A percentile compares a stretch with the other conserved stretches of the same genome.
Conservation (phyloP, 2,797 vertebrate genomes). For the Carapus acus region DNA sequence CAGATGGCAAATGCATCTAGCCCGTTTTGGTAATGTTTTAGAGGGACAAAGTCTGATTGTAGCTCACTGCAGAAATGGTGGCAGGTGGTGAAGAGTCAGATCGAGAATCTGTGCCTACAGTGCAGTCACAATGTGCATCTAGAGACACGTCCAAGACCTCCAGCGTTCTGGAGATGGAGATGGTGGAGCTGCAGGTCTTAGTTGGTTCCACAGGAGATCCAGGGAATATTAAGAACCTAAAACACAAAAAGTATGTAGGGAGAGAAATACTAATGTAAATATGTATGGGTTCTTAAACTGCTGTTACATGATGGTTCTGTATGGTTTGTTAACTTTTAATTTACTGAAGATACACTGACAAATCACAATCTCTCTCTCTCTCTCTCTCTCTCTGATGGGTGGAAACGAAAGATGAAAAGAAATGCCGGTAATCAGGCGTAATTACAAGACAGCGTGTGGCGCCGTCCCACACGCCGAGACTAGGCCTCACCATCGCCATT, state of each 20-base stretch:
- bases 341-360: too few species aligned
- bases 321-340: too few species aligned
- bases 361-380: too few species aligned
- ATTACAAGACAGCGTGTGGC: constrained; percentile 23
- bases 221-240: background rate
- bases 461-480: constrained; percentile 35
- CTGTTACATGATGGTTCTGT: too few species aligned
- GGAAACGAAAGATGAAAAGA: background rate
- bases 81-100: background rate
- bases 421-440: background rate
- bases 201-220: background rate
- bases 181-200: constrained; percentile 13
- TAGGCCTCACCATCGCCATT: constrained; percentile 41
- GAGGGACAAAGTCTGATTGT: background rate
- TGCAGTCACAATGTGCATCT: constrained; percentile 20
- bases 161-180: constrained; percentile 5
- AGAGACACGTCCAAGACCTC: background rate
- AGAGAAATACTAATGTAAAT: too few species aligned
- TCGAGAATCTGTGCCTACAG: background rate
- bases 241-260: background rate
- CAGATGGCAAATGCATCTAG: background rate
- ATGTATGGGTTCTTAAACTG: too few species aligned
- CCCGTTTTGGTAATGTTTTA: background rate
- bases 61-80: background rate
- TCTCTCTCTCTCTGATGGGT: too few species aligned